phyloP scores from a whole-genome alignment of 1,140 invertebrate species.

The Drosophila bifasciata region DNA sequence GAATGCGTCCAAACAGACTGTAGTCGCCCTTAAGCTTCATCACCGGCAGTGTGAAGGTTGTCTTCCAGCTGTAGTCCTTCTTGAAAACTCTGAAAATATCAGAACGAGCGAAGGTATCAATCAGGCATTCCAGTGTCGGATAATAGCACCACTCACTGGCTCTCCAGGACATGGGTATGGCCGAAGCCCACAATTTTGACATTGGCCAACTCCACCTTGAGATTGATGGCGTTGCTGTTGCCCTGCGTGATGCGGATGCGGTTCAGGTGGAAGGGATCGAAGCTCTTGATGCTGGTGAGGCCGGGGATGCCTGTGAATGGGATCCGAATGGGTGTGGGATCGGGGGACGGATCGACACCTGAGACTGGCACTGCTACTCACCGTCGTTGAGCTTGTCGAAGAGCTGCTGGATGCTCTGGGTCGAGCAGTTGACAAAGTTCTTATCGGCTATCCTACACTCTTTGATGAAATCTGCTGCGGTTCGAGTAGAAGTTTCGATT shows the following conservation, averaged over 20 bases:
- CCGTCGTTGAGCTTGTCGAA: conserved; percentile 86
- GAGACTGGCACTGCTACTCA: conserved; percentile 31
- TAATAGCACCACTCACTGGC: conserved; percentile 84
- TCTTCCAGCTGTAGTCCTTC: conserved; percentile 88
- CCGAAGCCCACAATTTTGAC: conserved; percentile 87
- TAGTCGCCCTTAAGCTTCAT: conserved; percentile 89
- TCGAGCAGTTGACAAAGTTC: conserved; percentile 87
- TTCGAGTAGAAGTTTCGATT: conserved; percentile 71
- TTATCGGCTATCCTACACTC: conserved; percentile 87
- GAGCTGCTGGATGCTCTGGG: conserved; percentile 86
- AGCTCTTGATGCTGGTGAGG: conserved; percentile 85
- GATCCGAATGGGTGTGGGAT: background rate
- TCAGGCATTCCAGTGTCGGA: background rate
- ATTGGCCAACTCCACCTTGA: conserved; percentile 88
- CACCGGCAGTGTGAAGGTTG: conserved; percentile 86
- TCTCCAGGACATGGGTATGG: conserved; percentile 86
- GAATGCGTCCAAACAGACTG: conserved; percentile 88
- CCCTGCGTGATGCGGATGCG: conserved; percentile 88
- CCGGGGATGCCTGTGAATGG: conserved; percentile 74
- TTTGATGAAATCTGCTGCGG: conserved; percentile 87
- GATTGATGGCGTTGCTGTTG: conserved; percentile 87
- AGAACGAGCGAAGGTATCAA: background rate
- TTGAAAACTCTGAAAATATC: conserved; percentile 85
- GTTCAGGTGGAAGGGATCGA: conserved; percentile 88
- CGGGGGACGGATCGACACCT: background rate